A percentile compares a stretch with the other conserved stretches of the same genome.
Evolutionary conservation across 1,140 invertebrate genomes (phyloP).

Genomic region (Hylaeus volcanicus): DNA sequence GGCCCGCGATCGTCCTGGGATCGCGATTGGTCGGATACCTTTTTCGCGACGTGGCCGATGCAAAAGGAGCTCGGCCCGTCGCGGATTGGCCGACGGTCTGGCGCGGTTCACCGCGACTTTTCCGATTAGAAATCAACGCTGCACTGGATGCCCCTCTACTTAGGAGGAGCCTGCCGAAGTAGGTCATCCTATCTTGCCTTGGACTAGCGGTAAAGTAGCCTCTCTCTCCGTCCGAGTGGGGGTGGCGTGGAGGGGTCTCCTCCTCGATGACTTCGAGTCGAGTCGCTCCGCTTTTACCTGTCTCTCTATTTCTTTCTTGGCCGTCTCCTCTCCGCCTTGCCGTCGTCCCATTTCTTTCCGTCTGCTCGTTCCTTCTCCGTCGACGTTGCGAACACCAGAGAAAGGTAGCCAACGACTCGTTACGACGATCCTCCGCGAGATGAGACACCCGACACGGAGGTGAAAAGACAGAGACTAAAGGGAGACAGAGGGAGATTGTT

Average conservation of each 20-base stretch:
- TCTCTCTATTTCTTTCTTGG: conserved; percentile 9
- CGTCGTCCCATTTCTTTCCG: not conserved
- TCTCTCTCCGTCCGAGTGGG: conserved; percentile 63
- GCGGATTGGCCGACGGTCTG: conserved; percentile 67
- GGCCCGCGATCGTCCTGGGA: conserved; percentile 33
- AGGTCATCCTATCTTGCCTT: conserved; percentile 79
- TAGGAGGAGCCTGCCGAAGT: conserved; percentile 80
- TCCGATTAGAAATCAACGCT: conserved; percentile 78
- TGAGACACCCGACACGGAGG: not conserved
- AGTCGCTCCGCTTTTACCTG: conserved; percentile 49
- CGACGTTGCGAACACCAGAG: not conserved
- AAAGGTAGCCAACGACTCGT: not conserved
- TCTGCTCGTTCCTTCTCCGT: not conserved
- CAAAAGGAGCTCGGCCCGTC: conserved; percentile 46
- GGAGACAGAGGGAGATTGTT: conserved; percentile 21
- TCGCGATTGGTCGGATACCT: conserved; percentile 51
- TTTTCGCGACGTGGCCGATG: conserved; percentile 45
- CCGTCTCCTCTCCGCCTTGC: not conserved
- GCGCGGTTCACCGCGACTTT: conserved; percentile 73
- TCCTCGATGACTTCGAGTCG: conserved; percentile 32
- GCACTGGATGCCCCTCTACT: conserved; percentile 76
- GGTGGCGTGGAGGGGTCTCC: conserved; percentile 64
- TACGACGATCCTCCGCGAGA: not conserved
- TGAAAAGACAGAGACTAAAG: not conserved
- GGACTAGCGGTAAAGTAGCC: conserved; percentile 70